phyloP scores from a whole-genome alignment of 2,797 vertebrate genomes.

The Octomys mimax region DNA sequence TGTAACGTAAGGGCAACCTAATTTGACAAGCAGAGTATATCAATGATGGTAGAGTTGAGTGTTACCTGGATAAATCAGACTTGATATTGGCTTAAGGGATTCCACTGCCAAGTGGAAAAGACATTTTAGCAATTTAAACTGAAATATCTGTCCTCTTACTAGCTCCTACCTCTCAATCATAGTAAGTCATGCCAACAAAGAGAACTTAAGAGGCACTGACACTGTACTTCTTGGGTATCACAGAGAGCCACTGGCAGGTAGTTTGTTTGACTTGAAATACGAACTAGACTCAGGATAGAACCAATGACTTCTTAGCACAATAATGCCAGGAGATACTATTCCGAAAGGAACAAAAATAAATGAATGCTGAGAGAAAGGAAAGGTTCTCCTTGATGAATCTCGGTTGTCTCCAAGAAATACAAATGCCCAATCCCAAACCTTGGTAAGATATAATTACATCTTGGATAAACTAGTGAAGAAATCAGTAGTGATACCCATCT shows the following conservation, averaged over 20 bases:
- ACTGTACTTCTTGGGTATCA: slow-evolving; percentile 5
- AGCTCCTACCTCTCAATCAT: not conserved
- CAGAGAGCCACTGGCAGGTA: not conserved
- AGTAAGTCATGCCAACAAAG: slow-evolving; percentile 18
- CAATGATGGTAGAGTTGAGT: not conserved
- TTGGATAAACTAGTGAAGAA: slow-evolving; percentile 12
- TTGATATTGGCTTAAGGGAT: not conserved
- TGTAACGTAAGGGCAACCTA: not conserved
- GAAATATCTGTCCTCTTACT: not conserved
- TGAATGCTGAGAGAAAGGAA: not conserved
- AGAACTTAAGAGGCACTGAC: slow-evolving; percentile 38
- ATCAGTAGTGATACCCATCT: not conserved
- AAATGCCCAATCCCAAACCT: not conserved
- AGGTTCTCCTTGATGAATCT: not conserved
- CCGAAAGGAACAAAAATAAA: not conserved
- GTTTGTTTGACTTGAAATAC: slow-evolving; percentile 26
- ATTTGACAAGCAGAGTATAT: not conserved
- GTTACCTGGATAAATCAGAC: not conserved
- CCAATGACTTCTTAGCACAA: slow-evolving; percentile 30
- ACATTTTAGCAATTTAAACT: slow-evolving; percentile 43
- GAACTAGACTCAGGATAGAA: not conserved
- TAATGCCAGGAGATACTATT: not conserved
- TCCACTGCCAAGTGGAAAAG: slow-evolving; percentile 1
- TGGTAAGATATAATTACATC: not conserved
- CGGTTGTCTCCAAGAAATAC: slow-evolving; percentile 30